Evolutionary conservation across 2,797 vertebrate species (phyloP).

Genomic region (Emydoidea blandingii): DNA sequence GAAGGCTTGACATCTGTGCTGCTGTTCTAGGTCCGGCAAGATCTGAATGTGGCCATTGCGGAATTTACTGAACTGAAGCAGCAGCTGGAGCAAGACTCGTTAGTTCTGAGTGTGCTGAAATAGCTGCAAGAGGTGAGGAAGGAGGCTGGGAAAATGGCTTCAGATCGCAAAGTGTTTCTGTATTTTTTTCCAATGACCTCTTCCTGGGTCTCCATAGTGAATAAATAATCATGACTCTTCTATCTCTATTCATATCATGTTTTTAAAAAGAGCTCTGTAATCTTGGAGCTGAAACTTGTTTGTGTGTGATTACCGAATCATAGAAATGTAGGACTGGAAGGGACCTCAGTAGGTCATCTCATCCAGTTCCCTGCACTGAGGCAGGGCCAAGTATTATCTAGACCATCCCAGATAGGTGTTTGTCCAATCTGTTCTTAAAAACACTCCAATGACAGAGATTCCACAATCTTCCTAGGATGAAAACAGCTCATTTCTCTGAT

Average conservation of each 20-base stretch:
- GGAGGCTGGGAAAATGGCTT: too few species aligned
- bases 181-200: too few species aligned
- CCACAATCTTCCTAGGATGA: neutral
- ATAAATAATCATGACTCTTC: accelerated
- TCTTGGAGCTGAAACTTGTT: accelerated
- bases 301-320: accelerated
- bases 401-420: neutral
- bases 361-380: neutral
- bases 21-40: conserved; percentile 87
- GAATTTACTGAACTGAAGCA: conserved; percentile 93
- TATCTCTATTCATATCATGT: accelerated
- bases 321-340: neutral
- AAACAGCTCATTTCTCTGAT: neutral
- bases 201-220: neutral
- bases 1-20: neutral
- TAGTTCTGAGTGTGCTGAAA: conserved; percentile 87
- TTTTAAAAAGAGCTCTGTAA: accelerated
- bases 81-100: conserved; percentile 91
- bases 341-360: neutral
- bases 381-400: neutral
- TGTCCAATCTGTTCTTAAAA: neutral
- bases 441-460: neutral
- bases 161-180: accelerated
- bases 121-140: conserved; percentile 91
- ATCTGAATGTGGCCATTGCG: conserved; percentile 87